Conservation (phyloP, 2,113 vertebrate genomes). For the Cyprinodon brontotheroides region DNA sequence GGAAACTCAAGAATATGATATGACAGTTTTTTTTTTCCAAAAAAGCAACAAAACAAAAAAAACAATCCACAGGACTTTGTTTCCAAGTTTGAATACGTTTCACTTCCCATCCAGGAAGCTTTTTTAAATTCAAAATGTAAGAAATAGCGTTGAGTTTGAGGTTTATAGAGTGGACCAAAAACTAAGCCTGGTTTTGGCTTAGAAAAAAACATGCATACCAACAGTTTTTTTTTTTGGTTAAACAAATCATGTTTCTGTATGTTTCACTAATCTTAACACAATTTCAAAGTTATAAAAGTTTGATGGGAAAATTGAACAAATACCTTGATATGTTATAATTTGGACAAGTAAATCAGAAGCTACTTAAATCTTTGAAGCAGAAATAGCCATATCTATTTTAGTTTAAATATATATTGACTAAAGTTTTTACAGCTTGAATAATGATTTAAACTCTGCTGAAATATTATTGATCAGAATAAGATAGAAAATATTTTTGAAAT, state of each 20-base stretch:
- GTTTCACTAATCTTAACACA: background rate
- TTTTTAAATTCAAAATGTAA: too few species aligned
- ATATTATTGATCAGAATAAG: background rate
- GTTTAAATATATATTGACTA: background rate
- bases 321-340: background rate
- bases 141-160: too few species aligned
- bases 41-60: background rate
- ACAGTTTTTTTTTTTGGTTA: too few species aligned
- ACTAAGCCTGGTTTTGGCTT: too few species aligned
- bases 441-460: background rate
- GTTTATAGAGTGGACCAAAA: too few species aligned
- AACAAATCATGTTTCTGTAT: too few species aligned
- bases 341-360: background rate
- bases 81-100: too few species aligned
- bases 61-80: too few species aligned
- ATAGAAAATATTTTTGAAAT: background rate
- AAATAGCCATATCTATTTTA: background rate
- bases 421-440: background rate
- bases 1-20: too few species aligned
- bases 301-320: background rate
- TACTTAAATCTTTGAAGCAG: background rate
- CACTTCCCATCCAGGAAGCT: too few species aligned
- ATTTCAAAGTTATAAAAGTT: background rate
- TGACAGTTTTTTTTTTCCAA: background rate
- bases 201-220: too few species aligned